These are phyloP conservation scores for Gulo gulo DNA, from an alignment of 2,113 vertebrate species.

Conservation along the genomic window DNA sequence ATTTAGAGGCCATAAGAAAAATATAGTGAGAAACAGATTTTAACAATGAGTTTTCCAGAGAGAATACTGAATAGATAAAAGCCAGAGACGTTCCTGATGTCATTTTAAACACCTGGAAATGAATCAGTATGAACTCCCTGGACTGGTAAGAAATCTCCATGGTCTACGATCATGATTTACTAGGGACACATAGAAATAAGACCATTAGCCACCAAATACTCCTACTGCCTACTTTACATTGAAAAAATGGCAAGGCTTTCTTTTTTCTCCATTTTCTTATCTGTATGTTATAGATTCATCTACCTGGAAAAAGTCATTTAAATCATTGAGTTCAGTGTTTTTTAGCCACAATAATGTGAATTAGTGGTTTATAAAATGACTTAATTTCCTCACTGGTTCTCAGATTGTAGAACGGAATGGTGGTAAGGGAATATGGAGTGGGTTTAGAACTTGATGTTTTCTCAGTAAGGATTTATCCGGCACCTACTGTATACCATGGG, in stretches of 20 bases:
- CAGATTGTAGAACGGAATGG: not conserved
- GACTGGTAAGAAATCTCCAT: not conserved
- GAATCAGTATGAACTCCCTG: not conserved
- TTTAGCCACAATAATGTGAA: not conserved
- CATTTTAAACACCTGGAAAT: not conserved
- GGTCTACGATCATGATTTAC: not conserved
- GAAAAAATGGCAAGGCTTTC: not conserved
- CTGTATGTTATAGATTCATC: not conserved
- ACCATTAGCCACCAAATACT: not conserved
- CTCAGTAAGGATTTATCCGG: not conserved
- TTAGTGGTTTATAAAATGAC: not conserved
- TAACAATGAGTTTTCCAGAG: not conserved
- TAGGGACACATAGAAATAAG: not conserved
- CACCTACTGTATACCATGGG: not conserved
- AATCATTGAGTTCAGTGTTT: not conserved
- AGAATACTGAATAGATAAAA: not conserved
- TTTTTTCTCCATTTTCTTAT: not conserved
- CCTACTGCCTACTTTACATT: not conserved
- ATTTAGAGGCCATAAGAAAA: not conserved
- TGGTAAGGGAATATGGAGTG: not conserved
- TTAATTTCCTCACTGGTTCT: not conserved
- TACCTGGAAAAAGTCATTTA: not conserved
- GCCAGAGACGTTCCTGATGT: not conserved
- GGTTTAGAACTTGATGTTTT: not conserved
- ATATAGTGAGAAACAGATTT: not conserved